These are phyloP conservation scores for Podarcis muralis DNA, from an alignment of 2,113 vertebrate genomes.

Conservation along the genomic window DNA sequence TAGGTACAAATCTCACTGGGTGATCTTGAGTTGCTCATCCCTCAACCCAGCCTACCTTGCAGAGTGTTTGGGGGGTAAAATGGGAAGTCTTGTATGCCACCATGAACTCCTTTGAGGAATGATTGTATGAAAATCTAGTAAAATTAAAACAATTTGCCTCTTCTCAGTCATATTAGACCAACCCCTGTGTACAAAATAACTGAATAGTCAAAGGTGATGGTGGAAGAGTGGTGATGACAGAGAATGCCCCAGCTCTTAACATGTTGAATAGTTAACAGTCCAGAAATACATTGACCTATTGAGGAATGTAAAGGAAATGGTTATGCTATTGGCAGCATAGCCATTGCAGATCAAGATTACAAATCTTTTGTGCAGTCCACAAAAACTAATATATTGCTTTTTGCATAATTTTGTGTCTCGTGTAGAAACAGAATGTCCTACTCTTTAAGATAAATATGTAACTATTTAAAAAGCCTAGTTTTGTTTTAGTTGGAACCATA, in stretches of 20 bases:
- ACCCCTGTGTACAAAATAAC: background rate
- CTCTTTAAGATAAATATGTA: background rate
- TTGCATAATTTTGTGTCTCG: background rate
- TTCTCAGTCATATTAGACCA: background rate
- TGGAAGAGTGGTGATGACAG: background rate
- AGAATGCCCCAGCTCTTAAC: background rate
- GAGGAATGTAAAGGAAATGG: background rate
- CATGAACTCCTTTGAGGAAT: background rate
- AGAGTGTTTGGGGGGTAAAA: background rate
- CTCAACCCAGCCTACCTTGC: background rate
- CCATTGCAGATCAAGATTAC: background rate
- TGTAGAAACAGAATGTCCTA: background rate
- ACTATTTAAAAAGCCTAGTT: background rate
- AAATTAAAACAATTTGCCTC: background rate
- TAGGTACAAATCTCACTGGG: background rate
- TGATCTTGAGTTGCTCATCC: background rate
- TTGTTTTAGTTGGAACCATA: background rate
- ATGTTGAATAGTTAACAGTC: background rate
- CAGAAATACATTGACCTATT: background rate
- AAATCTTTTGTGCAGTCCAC: no score
- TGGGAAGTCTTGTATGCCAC: background rate
- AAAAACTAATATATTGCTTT: background rate
- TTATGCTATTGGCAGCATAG: background rate
- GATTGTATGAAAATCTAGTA: background rate
- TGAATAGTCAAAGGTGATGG: no score